phyloP scores from a whole-genome alignment of 2,888 invertebrate species.

The Gastrophysa polygoni region DNA sequence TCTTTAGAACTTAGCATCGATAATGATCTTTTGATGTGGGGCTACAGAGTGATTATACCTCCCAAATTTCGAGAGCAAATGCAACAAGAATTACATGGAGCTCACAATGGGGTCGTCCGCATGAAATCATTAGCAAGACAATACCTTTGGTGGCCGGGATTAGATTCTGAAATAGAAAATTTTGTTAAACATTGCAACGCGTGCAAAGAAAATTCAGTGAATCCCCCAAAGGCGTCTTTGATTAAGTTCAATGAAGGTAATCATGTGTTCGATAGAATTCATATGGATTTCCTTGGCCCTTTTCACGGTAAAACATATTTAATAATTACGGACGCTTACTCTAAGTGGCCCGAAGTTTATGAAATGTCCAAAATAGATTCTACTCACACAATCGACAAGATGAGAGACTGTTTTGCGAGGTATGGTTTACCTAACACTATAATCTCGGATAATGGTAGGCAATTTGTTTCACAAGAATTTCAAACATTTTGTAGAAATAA shows the following conservation, averaged over 20 bases:
- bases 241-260: slow-evolving; percentile 39
- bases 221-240: slow-evolving; percentile 39
- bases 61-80: slow-evolving; percentile 22
- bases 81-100: slow-evolving; percentile 31
- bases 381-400: slow-evolving; percentile 20
- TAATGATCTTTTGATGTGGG: slow-evolving; percentile 26
- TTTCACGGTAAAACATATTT: slow-evolving; percentile 22
- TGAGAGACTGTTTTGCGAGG: slow-evolving; percentile 38
- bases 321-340: slow-evolving; percentile 52
- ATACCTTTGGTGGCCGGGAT: slow-evolving; percentile 40
- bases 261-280: slow-evolving; percentile 51
- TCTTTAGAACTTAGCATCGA: slow-evolving; percentile 20
- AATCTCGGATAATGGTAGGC: slow-evolving; percentile 40
- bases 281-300: slow-evolving; percentile 56
- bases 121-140: slow-evolving; percentile 43
- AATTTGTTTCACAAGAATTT: slow-evolving; percentile 38
- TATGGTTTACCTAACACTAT: slow-evolving; percentile 40
- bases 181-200: slow-evolving; percentile 37
- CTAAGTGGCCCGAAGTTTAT: slow-evolving; percentile 56
- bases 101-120: slow-evolving; percentile 34
- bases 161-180: slow-evolving; percentile 43
- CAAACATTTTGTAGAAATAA: slow-evolving; percentile 34
- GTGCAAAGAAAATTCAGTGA: slow-evolving; percentile 41
- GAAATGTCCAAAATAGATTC: slow-evolving; percentile 27
- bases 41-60: slow-evolving; percentile 24